These are phyloP conservation scores for Pheucticus melanocephalus DNA, from an alignment of 2,113 vertebrate species.

Conservation along the genomic window DNA sequence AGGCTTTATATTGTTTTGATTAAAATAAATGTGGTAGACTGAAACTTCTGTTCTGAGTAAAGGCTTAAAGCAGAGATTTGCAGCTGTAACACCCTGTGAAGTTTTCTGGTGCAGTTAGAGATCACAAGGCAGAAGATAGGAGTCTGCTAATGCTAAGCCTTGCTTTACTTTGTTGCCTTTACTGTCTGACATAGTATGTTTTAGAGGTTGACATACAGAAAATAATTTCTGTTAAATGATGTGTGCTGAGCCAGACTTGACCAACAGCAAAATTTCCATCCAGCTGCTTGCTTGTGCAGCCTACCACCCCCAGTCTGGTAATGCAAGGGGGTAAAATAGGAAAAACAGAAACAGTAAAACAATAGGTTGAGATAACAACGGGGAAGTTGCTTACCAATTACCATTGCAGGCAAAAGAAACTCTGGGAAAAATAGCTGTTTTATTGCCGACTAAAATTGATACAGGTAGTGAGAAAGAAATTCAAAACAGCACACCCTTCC, in stretches of 20 bases:
- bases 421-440: neutral
- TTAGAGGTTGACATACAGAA: neutral
- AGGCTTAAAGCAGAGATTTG: neutral
- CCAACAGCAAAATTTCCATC: neutral
- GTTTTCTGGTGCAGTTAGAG: neutral
- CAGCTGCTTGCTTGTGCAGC: neutral
- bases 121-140: neutral
- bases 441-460: neutral
- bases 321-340: neutral
- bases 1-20: neutral
- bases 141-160: neutral
- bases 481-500: neutral
- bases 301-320: accelerated
- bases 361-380: neutral
- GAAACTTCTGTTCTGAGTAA: neutral
- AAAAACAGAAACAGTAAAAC: neutral
- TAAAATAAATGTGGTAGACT: neutral
- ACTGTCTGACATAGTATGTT: neutral
- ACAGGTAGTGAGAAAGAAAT: neutral
- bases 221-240: neutral
- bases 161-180: neutral
- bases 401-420: neutral
- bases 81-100: neutral
- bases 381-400: neutral
- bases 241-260: neutral